Conservation (phyloP, 1,140 invertebrate genomes). For the Centruroides vittatus region DNA sequence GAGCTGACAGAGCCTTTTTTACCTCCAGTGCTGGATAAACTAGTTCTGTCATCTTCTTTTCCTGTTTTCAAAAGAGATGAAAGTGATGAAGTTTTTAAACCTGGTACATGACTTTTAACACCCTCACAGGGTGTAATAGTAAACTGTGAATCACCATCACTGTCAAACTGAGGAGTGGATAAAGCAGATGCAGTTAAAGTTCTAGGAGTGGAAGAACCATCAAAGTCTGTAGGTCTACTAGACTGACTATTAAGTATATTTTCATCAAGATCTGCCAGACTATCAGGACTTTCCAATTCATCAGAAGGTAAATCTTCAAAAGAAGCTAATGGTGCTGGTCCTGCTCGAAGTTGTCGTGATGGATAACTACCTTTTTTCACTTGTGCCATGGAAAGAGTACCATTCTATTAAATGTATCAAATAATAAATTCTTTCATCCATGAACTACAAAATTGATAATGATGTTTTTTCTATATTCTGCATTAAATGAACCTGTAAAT, state of each 20-base stretch:
- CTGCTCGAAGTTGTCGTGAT: slow-evolving; percentile 43
- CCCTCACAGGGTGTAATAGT: slow-evolving; percentile 13
- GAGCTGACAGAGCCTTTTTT: slow-evolving; percentile 14
- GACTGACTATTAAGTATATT: slow-evolving; percentile 2
- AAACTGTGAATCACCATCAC: slow-evolving; percentile 14
- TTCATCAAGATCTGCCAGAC: slow-evolving; percentile 2
- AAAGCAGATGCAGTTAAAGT: slow-evolving; percentile 11
- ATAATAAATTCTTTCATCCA: too few species aligned
- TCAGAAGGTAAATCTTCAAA: slow-evolving; percentile 72
- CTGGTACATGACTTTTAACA: neutral
- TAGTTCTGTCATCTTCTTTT: neutral
- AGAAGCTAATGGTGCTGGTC: slow-evolving; percentile 79
- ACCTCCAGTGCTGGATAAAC: neutral
- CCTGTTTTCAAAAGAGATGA: slow-evolving; percentile 10
- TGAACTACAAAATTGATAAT: too few species aligned
- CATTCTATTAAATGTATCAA: too few species aligned
- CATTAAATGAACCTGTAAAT: too few species aligned
- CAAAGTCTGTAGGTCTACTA: neutral
- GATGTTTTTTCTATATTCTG: too few species aligned
- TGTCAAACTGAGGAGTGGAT: slow-evolving; percentile 13
- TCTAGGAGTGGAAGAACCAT: slow-evolving; percentile 12
- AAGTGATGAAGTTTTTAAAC: slow-evolving; percentile 6
- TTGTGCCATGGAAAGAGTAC: slow-evolving; percentile 9
- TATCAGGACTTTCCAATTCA: slow-evolving; percentile 44
- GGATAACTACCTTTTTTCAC: slow-evolving; percentile 27